Evolutionary conservation across 2,888 invertebrate genomes (phyloP).

Genomic region (Cremastinae sp.): DNA sequence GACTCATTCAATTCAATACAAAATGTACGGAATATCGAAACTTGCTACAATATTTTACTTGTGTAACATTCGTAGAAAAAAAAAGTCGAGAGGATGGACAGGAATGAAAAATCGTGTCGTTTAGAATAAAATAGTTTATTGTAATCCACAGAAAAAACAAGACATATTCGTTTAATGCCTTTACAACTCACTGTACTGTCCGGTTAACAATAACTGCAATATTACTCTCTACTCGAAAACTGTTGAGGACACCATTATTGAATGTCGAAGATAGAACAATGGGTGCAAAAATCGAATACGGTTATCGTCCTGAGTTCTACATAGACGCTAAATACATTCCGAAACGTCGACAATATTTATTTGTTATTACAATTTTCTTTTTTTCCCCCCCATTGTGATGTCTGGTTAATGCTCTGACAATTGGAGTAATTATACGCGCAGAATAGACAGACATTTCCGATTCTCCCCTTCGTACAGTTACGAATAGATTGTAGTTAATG

Average conservation of each 20-base stretch:
- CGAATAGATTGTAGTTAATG: slow-evolving; percentile 66
- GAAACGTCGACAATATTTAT: slow-evolving; percentile 61
- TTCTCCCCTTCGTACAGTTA: slow-evolving; percentile 56
- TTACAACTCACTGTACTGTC: slow-evolving; percentile 77
- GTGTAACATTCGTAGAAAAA: no score
- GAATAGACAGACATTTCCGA: slow-evolving; percentile 56
- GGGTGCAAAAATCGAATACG: slow-evolving; percentile 50
- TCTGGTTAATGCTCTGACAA: slow-evolving; percentile 45
- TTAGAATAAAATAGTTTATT: slow-evolving; percentile 80
- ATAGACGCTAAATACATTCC: slow-evolving; percentile 63
- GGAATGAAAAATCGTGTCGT: slow-evolving; percentile 27
- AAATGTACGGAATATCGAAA: no score
- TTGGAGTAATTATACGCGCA: slow-evolving; percentile 54
- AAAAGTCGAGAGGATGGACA: background rate
- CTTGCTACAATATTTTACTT: no score
- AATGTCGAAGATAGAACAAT: slow-evolving; percentile 54
- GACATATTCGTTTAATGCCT: slow-evolving; percentile 76
- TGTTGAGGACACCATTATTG: slow-evolving; percentile 55
- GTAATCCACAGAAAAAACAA: slow-evolving; percentile 79
- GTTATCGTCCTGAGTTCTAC: slow-evolving; percentile 55
- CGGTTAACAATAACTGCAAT: slow-evolving; percentile 77
- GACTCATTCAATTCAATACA: no score
- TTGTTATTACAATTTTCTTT: slow-evolving; percentile 50
- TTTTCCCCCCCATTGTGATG: slow-evolving; percentile 19
- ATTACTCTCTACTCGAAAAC: slow-evolving; percentile 71